Conservation (phyloP, 2,888 invertebrate genomes). For the Cryptosula pallasiana region DNA sequence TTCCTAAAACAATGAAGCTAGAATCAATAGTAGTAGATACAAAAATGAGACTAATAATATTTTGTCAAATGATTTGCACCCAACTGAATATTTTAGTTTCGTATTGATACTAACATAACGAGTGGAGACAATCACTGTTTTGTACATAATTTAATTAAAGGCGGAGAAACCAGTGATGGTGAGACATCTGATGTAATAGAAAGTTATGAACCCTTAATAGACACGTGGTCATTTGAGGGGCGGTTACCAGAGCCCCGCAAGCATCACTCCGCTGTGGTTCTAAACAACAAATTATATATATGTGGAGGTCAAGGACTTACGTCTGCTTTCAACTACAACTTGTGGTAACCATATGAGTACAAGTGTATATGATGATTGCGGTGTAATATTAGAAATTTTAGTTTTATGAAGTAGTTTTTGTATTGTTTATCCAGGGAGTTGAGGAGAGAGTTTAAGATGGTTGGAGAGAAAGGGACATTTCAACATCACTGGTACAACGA, state of each 20-base stretch:
- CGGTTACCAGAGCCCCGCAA: constrained; percentile 26
- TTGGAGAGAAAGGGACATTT: constrained; percentile 19
- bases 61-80: no score
- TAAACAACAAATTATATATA: constrained; percentile 25
- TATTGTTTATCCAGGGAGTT: constrained; percentile 18
- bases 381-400: no score
- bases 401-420: no score
- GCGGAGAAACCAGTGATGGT: constrained; percentile 10
- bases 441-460: constrained; percentile 19
- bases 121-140: no score
- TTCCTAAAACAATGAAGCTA: no score
- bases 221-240: constrained; percentile 28
- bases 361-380: no score
- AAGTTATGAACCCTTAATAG: constrained; percentile 28
- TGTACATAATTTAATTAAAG: no score
- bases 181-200: constrained; percentile 26
- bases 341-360: constrained; percentile 21
- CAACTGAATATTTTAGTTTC: no score
- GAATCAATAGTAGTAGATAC: no score
- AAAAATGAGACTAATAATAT: no score
- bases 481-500: constrained; percentile 11
- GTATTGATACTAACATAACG: no score
- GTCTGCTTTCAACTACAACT: constrained; percentile 11
- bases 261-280: constrained; percentile 25
- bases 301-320: constrained; percentile 25